Evolutionary conservation across 2,888 invertebrate genomes (phyloP).

Genomic region (Apamea epomidion): DNA sequence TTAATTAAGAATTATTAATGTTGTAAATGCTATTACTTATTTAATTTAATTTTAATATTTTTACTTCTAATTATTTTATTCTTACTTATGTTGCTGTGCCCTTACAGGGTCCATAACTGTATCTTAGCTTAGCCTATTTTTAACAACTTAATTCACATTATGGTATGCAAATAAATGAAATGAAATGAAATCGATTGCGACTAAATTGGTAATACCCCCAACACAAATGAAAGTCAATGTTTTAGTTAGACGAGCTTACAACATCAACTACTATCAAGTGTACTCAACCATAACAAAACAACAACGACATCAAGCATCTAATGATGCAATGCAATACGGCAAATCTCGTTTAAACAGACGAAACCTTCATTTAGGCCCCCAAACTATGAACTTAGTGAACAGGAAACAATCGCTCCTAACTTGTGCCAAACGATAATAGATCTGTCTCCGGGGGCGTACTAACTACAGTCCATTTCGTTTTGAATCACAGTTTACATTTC

Average conservation of each 20-base stretch:
- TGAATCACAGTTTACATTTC: constrained; percentile 68
- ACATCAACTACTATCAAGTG: not conserved
- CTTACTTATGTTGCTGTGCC: no score
- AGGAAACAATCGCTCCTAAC: constrained; percentile 55
- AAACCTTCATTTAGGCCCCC: constrained; percentile 12
- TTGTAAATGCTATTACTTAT: no score
- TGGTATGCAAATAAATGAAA: no score
- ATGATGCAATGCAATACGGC: constrained; percentile 3
- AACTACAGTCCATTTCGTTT: constrained; percentile 64
- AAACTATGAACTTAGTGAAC: constrained; percentile 45
- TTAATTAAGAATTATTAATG: no score
- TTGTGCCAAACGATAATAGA: constrained; percentile 59
- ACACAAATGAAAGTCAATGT: not conserved
- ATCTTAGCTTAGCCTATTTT: no score
- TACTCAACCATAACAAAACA: constrained; percentile 5
- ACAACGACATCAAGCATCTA: not conserved
- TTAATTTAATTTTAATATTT: no score
- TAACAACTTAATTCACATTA: no score
- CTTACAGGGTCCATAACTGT: no score
- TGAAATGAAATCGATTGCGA: no score
- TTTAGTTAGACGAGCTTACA: not conserved
- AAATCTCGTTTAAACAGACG: constrained; percentile 29
- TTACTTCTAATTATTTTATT: no score
- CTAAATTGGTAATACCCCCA: not conserved
- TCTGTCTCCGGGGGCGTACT: constrained; percentile 60